Conservation (phyloP, 1,140 invertebrate species). For the Anoplolepis gracilipes region DNA sequence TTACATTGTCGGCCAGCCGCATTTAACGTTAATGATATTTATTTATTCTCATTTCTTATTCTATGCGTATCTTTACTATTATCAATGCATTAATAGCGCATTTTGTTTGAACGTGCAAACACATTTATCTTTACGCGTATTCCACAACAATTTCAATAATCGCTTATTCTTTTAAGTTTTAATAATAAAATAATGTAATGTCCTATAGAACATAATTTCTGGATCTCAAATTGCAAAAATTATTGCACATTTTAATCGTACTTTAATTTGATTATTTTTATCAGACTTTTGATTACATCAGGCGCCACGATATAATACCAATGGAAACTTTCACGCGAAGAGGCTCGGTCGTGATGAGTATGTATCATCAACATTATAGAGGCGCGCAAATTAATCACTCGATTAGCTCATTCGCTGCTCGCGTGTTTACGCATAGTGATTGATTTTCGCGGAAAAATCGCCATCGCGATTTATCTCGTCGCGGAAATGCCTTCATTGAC, state of each 20-base stretch:
- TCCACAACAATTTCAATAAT: neutral
- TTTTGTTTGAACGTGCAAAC: neutral
- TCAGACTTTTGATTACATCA: neutral
- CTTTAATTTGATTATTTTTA: neutral
- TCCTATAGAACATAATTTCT: neutral
- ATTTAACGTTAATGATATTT: conserved; percentile 7
- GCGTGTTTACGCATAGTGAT: conserved; percentile 23
- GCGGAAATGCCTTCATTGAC: neutral
- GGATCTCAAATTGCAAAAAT: neutral
- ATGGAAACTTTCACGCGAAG: conserved; percentile 14
- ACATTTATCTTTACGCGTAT: neutral
- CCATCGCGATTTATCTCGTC: conserved; percentile 37
- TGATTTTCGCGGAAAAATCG: conserved; percentile 30
- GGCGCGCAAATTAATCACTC: conserved; percentile 27
- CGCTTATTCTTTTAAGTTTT: conserved; percentile 2
- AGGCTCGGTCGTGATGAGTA: neutral
- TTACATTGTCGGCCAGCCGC: neutral
- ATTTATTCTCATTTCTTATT: conserved; percentile 27
- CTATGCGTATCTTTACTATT: neutral
- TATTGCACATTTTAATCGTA: neutral
- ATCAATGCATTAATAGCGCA: conserved; percentile 1
- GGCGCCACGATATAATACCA: neutral
- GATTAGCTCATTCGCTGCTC: conserved; percentile 6
- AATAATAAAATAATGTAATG: neutral
- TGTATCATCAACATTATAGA: neutral